Evolutionary conservation across 2,888 invertebrate species (phyloP).

Genomic region (Lycocerus yunnanus): DNA sequence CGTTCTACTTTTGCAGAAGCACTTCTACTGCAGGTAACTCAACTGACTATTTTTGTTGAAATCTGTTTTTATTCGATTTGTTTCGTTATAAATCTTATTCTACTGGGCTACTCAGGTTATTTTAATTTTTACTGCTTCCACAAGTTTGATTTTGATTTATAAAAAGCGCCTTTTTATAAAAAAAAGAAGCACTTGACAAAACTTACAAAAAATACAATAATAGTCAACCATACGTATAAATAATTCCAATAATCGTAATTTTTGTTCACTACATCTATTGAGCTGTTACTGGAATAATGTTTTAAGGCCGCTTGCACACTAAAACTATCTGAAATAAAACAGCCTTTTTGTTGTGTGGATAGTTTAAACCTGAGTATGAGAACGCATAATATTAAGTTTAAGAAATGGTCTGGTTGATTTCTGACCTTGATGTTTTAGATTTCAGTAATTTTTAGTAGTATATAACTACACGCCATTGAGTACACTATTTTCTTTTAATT

Average conservation of each 20-base stretch:
- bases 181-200: not conserved
- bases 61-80: not conserved
- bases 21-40: not conserved
- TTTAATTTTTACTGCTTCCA: not conserved
- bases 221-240: not conserved
- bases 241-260: not conserved
- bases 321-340: not conserved
- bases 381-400: no score
- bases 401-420: not conserved
- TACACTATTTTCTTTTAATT: no score
- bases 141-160: not conserved
- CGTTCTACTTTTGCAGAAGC: no score
- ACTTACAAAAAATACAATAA: not conserved
- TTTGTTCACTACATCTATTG: not conserved
- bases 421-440: not conserved
- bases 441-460: not conserved
- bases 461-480: no score
- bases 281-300: not conserved
- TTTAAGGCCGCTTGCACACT: not conserved
- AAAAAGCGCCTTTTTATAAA: not conserved
- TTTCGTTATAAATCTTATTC: not conserved
- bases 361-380: no score
- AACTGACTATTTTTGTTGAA: not conserved
- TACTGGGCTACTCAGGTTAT: not conserved
- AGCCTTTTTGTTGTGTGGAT: no score